Conservation (phyloP, 2,888 invertebrate genomes). For the Crossocerus cetratus region DNA sequence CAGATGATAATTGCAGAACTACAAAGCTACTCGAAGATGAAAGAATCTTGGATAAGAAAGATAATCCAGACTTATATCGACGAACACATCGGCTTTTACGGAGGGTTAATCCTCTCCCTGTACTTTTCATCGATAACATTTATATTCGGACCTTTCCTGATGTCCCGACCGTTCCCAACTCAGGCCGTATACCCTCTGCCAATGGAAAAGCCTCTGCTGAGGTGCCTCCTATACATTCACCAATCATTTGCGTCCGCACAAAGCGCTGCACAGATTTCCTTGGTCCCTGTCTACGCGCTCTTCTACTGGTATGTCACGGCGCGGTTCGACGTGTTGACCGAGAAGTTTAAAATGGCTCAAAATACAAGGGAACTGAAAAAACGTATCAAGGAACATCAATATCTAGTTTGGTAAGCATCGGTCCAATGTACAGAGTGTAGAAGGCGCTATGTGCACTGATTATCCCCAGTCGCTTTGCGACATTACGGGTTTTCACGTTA, state of each 20-base stretch:
- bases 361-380: too few relatives aligned
- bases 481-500: too few relatives aligned
- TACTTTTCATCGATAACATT: slow-evolving; percentile 48
- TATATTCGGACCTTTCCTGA: slow-evolving; percentile 57
- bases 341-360: too few relatives aligned
- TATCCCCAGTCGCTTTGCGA: too few relatives aligned
- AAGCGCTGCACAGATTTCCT: slow-evolving; percentile 49
- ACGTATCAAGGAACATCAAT: too few relatives aligned
- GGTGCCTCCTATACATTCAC: slow-evolving; percentile 48
- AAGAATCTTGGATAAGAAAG: slow-evolving; percentile 16
- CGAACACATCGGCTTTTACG: slow-evolving; percentile 11
- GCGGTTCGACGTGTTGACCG: slow-evolving; percentile 50
- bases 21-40: slow-evolving; percentile 35
- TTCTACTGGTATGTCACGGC: slow-evolving; percentile 61
- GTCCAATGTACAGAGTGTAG: too few relatives aligned
- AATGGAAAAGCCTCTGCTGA: slow-evolving; percentile 33
- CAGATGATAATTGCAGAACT: slow-evolving; percentile 38
- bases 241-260: slow-evolving; percentile 51
- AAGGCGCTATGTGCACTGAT: too few relatives aligned
- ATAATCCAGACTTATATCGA: slow-evolving; percentile 26
- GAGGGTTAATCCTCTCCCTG: slow-evolving; percentile 34
- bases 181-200: slow-evolving; percentile 67
- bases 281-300: slow-evolving; percentile 59
- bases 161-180: slow-evolving; percentile 58
- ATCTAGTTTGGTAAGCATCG: too few relatives aligned